Evolutionary conservation across 2,113 vertebrate genomes (phyloP).

Genomic region (Anguilla rostrata): DNA sequence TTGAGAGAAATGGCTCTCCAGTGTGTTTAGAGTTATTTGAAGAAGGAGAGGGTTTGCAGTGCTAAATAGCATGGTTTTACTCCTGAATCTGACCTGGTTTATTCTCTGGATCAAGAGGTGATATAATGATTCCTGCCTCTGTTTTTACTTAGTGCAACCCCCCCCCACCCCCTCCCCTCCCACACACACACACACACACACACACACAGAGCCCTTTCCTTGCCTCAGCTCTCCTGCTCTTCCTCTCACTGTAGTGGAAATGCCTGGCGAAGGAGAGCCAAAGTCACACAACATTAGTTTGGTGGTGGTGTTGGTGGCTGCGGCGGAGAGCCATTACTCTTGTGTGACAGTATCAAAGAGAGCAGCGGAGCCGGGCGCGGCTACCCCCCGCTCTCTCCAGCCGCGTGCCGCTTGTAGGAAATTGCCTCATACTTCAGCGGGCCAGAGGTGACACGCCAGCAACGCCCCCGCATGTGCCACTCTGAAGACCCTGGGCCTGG

Average conservation of each 20-base stretch:
- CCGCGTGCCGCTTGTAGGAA: slow-evolving; percentile 69
- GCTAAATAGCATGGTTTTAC: slow-evolving; percentile 34
- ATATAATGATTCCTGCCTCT: slow-evolving; percentile 33
- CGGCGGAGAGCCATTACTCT: slow-evolving; percentile 70
- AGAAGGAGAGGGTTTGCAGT: slow-evolving; percentile 27
- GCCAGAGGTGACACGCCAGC: slow-evolving; percentile 72
- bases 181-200: too few species aligned
- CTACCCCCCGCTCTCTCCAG: slow-evolving; percentile 44
- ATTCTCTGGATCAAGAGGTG: slow-evolving; percentile 23
- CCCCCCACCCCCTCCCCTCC: slow-evolving; percentile 7
- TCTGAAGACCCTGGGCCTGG: slow-evolving; percentile 62
- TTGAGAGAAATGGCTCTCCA: slow-evolving; percentile 29
- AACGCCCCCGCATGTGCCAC: slow-evolving; percentile 69
- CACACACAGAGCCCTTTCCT: slow-evolving; percentile 18
- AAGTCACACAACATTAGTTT: slow-evolving; percentile 71
- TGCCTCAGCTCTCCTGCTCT: slow-evolving; percentile 39
- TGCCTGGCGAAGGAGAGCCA: slow-evolving; percentile 64
- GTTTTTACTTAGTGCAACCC: slow-evolving; percentile 22
- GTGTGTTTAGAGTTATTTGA: slow-evolving; percentile 20
- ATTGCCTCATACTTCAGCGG: slow-evolving; percentile 73
- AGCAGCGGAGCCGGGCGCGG: slow-evolving; percentile 51
- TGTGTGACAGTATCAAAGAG: slow-evolving; percentile 68
- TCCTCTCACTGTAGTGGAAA: slow-evolving; percentile 55
- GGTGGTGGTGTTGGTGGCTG: slow-evolving; percentile 56
- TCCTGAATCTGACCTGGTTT: slow-evolving; percentile 29